Percentiles rank a stretch among this genome's conserved stretches.
Conservation (phyloP, 1,140 invertebrate species). For the Aphelinus certus region DNA sequence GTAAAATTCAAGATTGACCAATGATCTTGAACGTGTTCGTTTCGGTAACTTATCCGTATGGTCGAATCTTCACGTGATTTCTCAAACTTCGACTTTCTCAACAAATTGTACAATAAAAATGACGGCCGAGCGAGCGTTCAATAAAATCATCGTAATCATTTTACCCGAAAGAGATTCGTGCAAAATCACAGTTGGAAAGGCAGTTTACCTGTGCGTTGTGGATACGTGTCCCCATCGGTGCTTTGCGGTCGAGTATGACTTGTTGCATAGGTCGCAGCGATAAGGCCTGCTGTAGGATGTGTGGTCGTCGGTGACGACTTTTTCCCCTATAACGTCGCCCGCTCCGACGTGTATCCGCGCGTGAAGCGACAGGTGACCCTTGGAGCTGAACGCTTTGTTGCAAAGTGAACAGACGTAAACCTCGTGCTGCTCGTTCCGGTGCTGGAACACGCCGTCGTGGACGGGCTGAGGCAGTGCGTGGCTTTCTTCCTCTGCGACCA, state of each 20-base stretch:
- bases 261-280: conserved; percentile 67
- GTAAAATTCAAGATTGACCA: conserved; percentile 12
- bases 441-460: conserved; percentile 47
- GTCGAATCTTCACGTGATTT: too few relatives aligned
- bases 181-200: neutral
- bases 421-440: conserved; percentile 62
- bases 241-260: conserved; percentile 67
- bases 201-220: conserved; percentile 60
- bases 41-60: too few relatives aligned
- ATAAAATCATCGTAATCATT: too few relatives aligned
- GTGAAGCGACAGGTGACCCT: conserved; percentile 65
- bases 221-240: conserved; percentile 69
- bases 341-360: conserved; percentile 65
- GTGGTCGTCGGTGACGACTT: conserved; percentile 64
- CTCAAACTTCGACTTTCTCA: too few relatives aligned
- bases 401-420: conserved; percentile 66
- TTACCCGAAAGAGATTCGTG: neutral
- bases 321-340: conserved; percentile 62
- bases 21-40: too few relatives aligned
- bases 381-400: conserved; percentile 66
- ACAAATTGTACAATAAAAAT: too few relatives aligned
- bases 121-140: too few relatives aligned
- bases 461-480: neutral
- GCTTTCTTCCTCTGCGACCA: conserved; percentile 35
- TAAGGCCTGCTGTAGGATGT: conserved; percentile 66